Evolutionary conservation across 2,797 vertebrate species (phyloP), one percentile per base, ranked within the genome.

Genomic region (Hoplostethus mediterraneus): DNA sequence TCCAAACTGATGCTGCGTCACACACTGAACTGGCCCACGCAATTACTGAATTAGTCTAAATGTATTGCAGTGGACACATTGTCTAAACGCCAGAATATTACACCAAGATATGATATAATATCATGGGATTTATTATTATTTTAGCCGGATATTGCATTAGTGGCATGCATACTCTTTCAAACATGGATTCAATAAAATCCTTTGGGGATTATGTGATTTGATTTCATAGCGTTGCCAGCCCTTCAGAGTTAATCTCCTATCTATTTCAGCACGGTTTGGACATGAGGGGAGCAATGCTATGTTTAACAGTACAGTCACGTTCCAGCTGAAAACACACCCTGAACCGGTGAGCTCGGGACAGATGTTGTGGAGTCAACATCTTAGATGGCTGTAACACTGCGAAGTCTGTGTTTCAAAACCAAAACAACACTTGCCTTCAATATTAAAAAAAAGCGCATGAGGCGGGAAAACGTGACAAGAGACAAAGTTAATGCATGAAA

Each of bases 391-490:
- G 44, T 31, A 63, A 63, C 65, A 53, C 14, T 45, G 81, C 44
- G 12, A 55, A 21, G 14, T 63, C 48, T 65, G 52, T 70, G 67
- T 71, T 44, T 71, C 73, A 67, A 75, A 21, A 60, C n/a, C 1
- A 4, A 45, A 64, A n/a, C 11, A 49, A 12, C 30, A 28, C 2
- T 7, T 1, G 63, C 52, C 63, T 73, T 71, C 62, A 33, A 13
- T 38, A 36, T 45, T 52, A 30, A 65, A 51, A 21, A 65, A 56
- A 36, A 30, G 57, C 65, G 74, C 92, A 93, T 92, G 90, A 85
- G 90, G 88, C 84, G 75, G 68, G 71, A 63, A 93, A 93, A 95
- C 93, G 94, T 94, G 94, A 95, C 87, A 70, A 59, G 84, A 51
- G 78, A 70, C 72, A 61, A 61, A 82, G 73, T 83, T 67, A 79